Conservation (phyloP, 2,113 vertebrate genomes). For the Dipodomys spectabilis region DNA sequence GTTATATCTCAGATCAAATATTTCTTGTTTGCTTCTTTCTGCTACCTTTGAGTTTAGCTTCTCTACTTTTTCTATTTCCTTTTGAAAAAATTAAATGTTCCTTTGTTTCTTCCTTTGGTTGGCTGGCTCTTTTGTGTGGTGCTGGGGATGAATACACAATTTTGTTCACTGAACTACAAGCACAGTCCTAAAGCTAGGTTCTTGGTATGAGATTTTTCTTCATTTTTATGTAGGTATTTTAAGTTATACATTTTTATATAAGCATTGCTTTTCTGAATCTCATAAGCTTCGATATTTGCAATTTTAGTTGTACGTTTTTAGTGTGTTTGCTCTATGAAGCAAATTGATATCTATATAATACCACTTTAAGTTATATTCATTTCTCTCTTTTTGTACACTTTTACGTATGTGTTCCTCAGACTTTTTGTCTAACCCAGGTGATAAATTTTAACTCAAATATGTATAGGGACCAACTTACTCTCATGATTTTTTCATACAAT, state of each 20-base stretch:
- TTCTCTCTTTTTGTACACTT: neutral
- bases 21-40: neutral
- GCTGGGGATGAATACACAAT: neutral
- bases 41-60: neutral
- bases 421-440: neutral
- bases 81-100: neutral
- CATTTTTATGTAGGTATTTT: neutral
- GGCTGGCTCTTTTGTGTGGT: too few species aligned
- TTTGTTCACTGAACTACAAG: neutral
- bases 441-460: neutral
- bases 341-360: neutral
- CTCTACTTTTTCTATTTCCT: neutral
- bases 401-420: constrained; percentile 11
- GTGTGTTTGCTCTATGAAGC: neutral
- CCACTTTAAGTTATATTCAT: neutral
- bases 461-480: neutral
- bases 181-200: neutral
- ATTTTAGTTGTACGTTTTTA: neutral
- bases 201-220: neutral
- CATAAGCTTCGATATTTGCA: neutral
- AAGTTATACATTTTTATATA: neutral
- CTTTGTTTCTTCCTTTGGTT: too few species aligned
- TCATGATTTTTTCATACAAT: neutral
- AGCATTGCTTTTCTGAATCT: neutral
- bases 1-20: neutral